Evolutionary conservation across 2,888 invertebrate species (phyloP).

Genomic region (Catocala fraxini): DNA sequence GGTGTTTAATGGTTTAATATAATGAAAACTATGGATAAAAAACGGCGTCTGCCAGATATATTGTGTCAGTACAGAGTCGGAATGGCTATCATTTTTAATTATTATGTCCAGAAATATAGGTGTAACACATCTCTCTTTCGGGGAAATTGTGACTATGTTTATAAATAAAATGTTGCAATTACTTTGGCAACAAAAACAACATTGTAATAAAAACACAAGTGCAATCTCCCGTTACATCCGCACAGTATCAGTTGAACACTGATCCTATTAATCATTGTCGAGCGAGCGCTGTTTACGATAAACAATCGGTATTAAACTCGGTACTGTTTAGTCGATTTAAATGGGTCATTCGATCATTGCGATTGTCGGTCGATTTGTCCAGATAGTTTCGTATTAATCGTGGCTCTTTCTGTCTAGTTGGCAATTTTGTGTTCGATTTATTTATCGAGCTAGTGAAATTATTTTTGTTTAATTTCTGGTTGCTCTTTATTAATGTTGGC

Average conservation of each 20-base stretch:
- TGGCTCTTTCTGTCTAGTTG: constrained; percentile 25
- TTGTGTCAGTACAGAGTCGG: too few species aligned
- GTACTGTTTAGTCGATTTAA: constrained; percentile 48
- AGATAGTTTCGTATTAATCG: constrained; percentile 40
- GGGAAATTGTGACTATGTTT: too few species aligned
- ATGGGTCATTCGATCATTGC: constrained; percentile 54
- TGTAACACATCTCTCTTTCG: too few species aligned
- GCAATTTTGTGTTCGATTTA: constrained; percentile 22
- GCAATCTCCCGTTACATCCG: constrained; percentile 12
- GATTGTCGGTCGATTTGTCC: constrained; percentile 47
- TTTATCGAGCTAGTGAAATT: not conserved
- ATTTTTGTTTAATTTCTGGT: too few species aligned
- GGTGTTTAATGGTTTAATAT: too few species aligned
- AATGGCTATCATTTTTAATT: too few species aligned
- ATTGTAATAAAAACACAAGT: constrained; percentile 3
- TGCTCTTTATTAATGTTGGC: too few species aligned
- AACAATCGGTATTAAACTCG: constrained; percentile 50
- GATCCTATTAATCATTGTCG: constrained; percentile 46
- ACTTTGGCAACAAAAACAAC: too few species aligned
- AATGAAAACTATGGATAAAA: too few species aligned
- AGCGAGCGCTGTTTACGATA: constrained; percentile 44
- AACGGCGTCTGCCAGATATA: too few species aligned
- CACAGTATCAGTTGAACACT: constrained; percentile 30
- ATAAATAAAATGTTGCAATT: too few species aligned
- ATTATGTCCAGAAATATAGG: too few species aligned